phyloP scores from a whole-genome alignment of 2,113 vertebrate genomes.

The Pyrgilauda ruficollis region DNA sequence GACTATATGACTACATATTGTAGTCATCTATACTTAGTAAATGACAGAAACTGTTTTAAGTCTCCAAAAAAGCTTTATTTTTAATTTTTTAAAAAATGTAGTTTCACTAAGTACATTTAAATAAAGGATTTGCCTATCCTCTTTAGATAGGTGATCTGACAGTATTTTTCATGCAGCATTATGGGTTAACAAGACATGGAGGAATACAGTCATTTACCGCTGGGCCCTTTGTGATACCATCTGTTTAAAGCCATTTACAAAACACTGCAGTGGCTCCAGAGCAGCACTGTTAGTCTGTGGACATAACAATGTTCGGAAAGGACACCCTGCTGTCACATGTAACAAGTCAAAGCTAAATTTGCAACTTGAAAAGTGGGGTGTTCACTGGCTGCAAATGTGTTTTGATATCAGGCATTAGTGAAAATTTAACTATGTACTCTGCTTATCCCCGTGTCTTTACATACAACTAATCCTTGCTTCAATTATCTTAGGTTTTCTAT shows the following conservation, averaged over 20 bases:
- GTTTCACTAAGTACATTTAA: neutral
- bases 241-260: neutral
- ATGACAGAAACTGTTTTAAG: neutral
- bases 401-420: neutral
- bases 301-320: neutral
- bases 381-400: neutral
- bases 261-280: neutral
- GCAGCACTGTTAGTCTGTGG: neutral
- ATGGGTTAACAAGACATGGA: neutral
- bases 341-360: neutral
- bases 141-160: neutral
- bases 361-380: neutral
- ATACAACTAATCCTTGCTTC: neutral
- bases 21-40: neutral
- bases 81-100: too few relatives aligned
- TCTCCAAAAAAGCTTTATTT: neutral
- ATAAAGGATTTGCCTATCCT: neutral
- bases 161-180: neutral
- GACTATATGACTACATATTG: too few relatives aligned
- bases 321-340: neutral
- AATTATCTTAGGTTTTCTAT: neutral
- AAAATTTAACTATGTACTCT: neutral
- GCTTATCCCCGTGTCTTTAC: neutral
- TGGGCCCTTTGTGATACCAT: neutral
- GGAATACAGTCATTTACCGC: neutral